These are phyloP conservation scores for Xenopus laevis DNA, from an alignment of 2,113 vertebrate genomes.

Conservation along the genomic window DNA sequence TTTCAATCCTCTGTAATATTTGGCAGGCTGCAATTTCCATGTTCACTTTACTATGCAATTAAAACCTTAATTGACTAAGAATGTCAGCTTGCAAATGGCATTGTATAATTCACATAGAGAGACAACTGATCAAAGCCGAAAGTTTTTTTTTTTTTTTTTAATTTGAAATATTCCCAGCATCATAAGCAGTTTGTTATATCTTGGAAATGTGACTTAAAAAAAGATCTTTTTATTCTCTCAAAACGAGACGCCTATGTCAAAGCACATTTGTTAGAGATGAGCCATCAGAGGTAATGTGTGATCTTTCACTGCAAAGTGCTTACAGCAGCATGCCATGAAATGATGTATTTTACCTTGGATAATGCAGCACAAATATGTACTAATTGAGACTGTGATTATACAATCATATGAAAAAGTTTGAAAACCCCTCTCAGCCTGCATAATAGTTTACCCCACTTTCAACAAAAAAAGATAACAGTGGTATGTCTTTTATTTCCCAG, in stretches of 20 bases:
- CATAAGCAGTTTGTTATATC: neutral
- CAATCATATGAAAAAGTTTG: no score
- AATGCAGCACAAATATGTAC: no score
- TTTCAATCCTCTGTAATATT: constrained; percentile 20
- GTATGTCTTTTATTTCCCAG: no score
- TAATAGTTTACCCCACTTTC: no score
- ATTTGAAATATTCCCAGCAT: neutral
- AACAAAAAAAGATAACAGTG: no score
- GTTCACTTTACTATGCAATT: constrained; percentile 18
- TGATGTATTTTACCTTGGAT: no score
- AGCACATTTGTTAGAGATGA: no score
- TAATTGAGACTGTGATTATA: no score
- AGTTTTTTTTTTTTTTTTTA: neutral
- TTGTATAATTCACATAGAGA: constrained; percentile 8
- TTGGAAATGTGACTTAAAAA: neutral
- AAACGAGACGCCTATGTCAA: neutral
- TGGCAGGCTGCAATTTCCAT: constrained; percentile 5
- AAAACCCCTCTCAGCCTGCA: no score
- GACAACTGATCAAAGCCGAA: neutral
- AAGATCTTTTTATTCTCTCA: neutral
- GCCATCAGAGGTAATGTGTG: no score
- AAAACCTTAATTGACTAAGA: constrained; percentile 33
- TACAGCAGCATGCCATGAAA: no score
- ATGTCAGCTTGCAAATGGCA: neutral
- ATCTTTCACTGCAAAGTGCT: no score